phyloP scores from a whole-genome alignment of 2,797 vertebrate genomes.

The Erpetoichthys calabaricus region DNA sequence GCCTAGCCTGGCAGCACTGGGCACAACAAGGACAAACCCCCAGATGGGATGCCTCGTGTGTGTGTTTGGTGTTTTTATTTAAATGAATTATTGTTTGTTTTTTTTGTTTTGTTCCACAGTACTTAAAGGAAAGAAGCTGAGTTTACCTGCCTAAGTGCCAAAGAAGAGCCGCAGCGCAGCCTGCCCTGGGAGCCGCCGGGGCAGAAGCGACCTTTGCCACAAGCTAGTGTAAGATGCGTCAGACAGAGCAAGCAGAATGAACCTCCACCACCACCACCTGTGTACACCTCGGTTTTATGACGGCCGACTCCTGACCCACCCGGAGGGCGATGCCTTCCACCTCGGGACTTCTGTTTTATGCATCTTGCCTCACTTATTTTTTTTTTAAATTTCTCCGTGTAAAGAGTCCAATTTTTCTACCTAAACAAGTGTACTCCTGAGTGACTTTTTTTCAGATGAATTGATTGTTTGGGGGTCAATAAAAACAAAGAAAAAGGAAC shows the following conservation, averaged over 20 bases:
- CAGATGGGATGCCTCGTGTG: too few species aligned
- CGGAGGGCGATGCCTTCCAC: slow-evolving; percentile 39
- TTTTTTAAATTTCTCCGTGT: slow-evolving; percentile 87
- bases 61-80: too few species aligned
- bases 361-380: slow-evolving; percentile 89
- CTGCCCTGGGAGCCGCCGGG: slow-evolving; percentile 57
- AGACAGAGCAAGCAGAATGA: slow-evolving; percentile 61
- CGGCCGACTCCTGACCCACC: slow-evolving; percentile 53
- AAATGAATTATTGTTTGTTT: background rate
- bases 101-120: slow-evolving; percentile 47
- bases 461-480: slow-evolving; percentile 18
- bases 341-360: slow-evolving; percentile 84
- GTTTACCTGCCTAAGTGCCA: slow-evolving; percentile 93
- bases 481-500: too few species aligned
- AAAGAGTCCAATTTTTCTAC: slow-evolving; percentile 80
- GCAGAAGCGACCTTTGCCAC: slow-evolving; percentile 59
- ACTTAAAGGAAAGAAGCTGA: slow-evolving; percentile 97
- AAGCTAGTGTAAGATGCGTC: slow-evolving; percentile 71
- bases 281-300: slow-evolving; percentile 49
- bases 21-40: too few species aligned
- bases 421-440: slow-evolving; percentile 67
- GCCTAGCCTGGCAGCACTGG: too few species aligned
- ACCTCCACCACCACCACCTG: slow-evolving; percentile 46
- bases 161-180: slow-evolving; percentile 46
- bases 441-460: slow-evolving; percentile 55